Percentiles rank a stretch among this genome's conserved stretches.
These are phyloP conservation scores for Thereuonema tuberculata DNA, from an alignment of 1,140 invertebrate genomes.

Conservation along the genomic window DNA sequence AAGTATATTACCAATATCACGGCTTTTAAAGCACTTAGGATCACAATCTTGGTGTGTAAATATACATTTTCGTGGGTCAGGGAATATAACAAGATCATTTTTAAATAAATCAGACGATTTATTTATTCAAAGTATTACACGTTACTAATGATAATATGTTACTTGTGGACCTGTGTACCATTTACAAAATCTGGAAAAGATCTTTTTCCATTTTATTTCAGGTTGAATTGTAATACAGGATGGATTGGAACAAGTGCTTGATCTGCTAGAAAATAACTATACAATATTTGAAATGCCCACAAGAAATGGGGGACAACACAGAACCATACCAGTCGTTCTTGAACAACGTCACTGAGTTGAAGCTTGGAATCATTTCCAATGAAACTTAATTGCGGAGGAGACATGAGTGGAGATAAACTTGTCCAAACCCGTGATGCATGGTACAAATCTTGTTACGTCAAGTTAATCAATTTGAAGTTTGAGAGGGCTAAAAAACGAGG, in stretches of 20 bases:
- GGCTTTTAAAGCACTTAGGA: too few relatives aligned
- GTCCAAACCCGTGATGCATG: conserved; percentile 12
- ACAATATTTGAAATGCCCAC: background rate
- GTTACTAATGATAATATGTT: too few relatives aligned
- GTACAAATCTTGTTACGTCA: background rate
- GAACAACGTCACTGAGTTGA: conserved; percentile 14
- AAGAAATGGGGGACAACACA: conserved; percentile 11
- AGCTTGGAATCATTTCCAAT: conserved; percentile 14
- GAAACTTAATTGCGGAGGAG: too few relatives aligned
- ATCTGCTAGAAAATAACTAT: background rate
- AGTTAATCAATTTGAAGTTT: conserved; percentile 8
- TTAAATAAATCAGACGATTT: too few relatives aligned
- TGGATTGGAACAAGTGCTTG: too few relatives aligned
- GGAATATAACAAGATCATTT: too few relatives aligned
- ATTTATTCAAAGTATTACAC: too few relatives aligned
- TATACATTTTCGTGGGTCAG: too few relatives aligned
- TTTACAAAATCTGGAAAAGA: too few relatives aligned
- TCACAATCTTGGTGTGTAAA: too few relatives aligned
- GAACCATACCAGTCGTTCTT: conserved; percentile 11
- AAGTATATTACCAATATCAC: too few relatives aligned
- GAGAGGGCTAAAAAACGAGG: conserved; percentile 13
- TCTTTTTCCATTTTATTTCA: conserved; percentile 1
- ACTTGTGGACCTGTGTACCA: too few relatives aligned
- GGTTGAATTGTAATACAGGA: conserved; percentile 8
- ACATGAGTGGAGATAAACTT: conserved; percentile 12